phyloP scores from a whole-genome alignment of 2,888 invertebrate genomes.

The Drosophila quinaria region DNA sequence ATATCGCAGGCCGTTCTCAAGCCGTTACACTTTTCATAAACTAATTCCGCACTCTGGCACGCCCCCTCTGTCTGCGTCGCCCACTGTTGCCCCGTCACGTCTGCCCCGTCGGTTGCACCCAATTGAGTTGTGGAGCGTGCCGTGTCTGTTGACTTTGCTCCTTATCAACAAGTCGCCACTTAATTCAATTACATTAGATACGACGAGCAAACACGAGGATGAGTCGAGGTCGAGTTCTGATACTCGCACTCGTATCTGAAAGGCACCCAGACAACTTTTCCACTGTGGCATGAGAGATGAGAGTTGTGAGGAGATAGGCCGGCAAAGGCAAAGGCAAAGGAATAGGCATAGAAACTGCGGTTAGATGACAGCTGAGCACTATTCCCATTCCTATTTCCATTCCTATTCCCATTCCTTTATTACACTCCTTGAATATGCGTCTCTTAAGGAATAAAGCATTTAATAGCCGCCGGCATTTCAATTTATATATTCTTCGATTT shows the following conservation, averaged over 20 bases:
- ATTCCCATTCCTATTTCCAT: slow-evolving; percentile 8
- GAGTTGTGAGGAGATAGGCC: slow-evolving; percentile 28
- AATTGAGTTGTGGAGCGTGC: slow-evolving; percentile 70
- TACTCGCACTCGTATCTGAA: slow-evolving; percentile 1
- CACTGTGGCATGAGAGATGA: slow-evolving; percentile 10
- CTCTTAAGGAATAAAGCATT: slow-evolving; percentile 32
- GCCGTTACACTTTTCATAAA: slow-evolving; percentile 51
- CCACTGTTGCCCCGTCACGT: slow-evolving; percentile 1
- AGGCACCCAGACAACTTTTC: slow-evolving; percentile 15
- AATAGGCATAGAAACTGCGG: slow-evolving; percentile 44
- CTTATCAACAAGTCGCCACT: slow-evolving; percentile 82
- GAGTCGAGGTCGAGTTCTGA: slow-evolving; percentile 9
- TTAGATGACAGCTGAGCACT: slow-evolving; percentile 60
- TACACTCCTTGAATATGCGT: slow-evolving; percentile 11
- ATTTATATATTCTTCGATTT: slow-evolving; percentile 67
- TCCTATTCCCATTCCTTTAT: slow-evolving; percentile 13
- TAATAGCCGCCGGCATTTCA: slow-evolving; percentile 64
- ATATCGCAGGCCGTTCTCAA: slow-evolving; percentile 32
- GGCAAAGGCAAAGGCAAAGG: background rate
- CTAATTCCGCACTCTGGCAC: slow-evolving; percentile 25
- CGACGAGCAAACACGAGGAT: slow-evolving; percentile 54
- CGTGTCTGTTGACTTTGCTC: slow-evolving; percentile 70
- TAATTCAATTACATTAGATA: slow-evolving; percentile 81
- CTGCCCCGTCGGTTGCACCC: slow-evolving; percentile 38
- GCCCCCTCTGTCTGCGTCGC: background rate